Conservation (phyloP, 2,888 invertebrate genomes). For the Chymomyza caudatula region DNA sequence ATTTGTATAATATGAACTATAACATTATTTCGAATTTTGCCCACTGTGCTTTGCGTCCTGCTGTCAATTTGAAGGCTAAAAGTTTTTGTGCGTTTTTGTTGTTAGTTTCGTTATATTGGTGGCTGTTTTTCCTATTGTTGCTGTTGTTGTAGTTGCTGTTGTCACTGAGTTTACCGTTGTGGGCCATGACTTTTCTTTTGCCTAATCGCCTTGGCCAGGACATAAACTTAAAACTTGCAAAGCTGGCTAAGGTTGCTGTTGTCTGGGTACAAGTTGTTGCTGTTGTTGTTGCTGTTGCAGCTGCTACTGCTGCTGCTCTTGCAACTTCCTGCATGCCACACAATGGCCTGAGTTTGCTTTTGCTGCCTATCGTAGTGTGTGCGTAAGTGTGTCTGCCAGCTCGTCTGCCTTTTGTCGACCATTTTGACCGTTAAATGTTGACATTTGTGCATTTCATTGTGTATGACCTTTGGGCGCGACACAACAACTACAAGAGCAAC, state of each 20-base stretch:
- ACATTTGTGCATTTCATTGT: slow-evolving; percentile 72
- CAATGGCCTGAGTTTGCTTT: slow-evolving; percentile 37
- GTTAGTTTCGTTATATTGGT: neutral
- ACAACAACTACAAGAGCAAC: slow-evolving; percentile 33
- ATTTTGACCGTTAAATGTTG: slow-evolving; percentile 71
- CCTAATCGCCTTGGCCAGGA: slow-evolving; percentile 14
- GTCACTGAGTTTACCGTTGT: slow-evolving; percentile 44
- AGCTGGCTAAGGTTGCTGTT: too few relatives aligned
- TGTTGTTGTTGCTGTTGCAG: slow-evolving; percentile 1
- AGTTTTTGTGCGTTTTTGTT: slow-evolving; percentile 4
- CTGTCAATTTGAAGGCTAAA: neutral
- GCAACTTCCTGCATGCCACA: slow-evolving; percentile 27
- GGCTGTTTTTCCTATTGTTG: too few relatives aligned
- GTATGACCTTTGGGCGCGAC: slow-evolving; percentile 62
- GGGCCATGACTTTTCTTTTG: slow-evolving; percentile 48
- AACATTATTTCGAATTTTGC: neutral
- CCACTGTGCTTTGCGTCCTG: neutral
- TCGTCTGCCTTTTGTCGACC: slow-evolving; percentile 38
- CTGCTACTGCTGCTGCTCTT: neutral
- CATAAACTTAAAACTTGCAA: slow-evolving; percentile 63
- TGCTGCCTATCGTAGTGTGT: slow-evolving; percentile 15
- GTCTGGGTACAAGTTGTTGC: neutral
- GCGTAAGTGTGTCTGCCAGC: neutral
- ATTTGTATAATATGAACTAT: too few relatives aligned
- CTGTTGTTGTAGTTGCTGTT: too few relatives aligned